Evolutionary conservation across 1,140 invertebrate genomes (phyloP).

Genomic region (Bombus haemorrhoidalis): DNA sequence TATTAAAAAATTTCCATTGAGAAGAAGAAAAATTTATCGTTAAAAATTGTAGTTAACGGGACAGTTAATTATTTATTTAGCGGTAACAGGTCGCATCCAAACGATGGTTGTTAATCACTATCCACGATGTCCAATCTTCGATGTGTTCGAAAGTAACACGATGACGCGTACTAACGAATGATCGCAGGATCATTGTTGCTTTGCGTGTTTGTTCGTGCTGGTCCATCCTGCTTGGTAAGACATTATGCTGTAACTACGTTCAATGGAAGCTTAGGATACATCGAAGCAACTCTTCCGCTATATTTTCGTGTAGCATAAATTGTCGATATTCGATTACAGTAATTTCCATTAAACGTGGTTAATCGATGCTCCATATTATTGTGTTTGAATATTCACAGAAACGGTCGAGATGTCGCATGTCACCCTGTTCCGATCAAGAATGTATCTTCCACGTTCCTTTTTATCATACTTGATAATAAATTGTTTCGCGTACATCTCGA

Average conservation of each 20-base stretch:
- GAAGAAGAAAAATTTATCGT: not conserved
- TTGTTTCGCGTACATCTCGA: not conserved
- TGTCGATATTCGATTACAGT: not conserved
- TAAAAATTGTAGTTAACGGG: not conserved
- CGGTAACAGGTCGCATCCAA: not conserved
- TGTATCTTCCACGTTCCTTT: not conserved
- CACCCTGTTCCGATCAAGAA: no score
- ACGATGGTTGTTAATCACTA: constrained; percentile 29
- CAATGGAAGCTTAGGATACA: not conserved
- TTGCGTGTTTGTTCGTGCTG: constrained; percentile 68
- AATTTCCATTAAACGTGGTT: constrained; percentile 31
- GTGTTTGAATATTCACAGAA: constrained; percentile 34
- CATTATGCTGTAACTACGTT: constrained; percentile 41
- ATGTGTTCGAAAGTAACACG: constrained; percentile 29
- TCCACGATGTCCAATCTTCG: not conserved
- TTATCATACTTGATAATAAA: not conserved
- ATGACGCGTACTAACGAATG: constrained; percentile 60
- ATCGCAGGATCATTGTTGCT: constrained; percentile 68
- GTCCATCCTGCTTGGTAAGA: constrained; percentile 70
- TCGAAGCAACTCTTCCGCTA: no score
- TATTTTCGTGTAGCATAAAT: not conserved
- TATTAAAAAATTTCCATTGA: not conserved
- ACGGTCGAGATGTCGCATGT: constrained; percentile 9
- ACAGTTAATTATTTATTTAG: not conserved
- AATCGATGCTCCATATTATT: constrained; percentile 44